A percentile compares a stretch with the other conserved stretches of the same genome.
Conservation (phyloP, 2,888 invertebrate species). For the Polydrusus cervinus region DNA sequence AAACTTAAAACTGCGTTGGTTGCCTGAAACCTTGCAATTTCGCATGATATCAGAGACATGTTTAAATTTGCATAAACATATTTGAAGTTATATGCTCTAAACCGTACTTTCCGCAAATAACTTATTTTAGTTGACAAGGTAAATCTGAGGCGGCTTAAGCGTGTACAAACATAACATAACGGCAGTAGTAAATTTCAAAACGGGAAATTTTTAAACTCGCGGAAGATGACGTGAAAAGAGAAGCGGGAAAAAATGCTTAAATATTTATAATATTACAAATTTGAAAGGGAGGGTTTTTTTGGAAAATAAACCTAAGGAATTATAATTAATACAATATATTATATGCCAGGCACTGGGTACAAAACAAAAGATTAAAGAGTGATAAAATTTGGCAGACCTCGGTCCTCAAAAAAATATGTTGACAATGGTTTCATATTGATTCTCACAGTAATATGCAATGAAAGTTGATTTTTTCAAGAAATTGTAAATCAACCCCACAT, state of each 20-base stretch:
- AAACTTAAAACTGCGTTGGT: background rate
- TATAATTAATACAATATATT: no score
- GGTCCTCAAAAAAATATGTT: no score
- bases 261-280: background rate
- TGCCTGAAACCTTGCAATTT: background rate
- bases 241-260: background rate
- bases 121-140: conserved; percentile 24
- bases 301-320: no score
- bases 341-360: no score
- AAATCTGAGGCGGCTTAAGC: conserved; percentile 23
- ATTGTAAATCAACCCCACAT: no score
- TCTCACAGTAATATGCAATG: no score
- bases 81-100: conserved; percentile 8
- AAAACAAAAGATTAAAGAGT: no score
- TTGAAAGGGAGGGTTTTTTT: background rate
- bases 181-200: conserved; percentile 15
- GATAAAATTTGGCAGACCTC: no score
- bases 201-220: conserved; percentile 7
- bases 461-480: no score
- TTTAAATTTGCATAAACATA: conserved; percentile 14
- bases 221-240: conserved; percentile 4
- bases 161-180: conserved; percentile 20
- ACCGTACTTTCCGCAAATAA: conserved; percentile 17
- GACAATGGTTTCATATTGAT: no score
- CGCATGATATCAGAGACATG: conserved; percentile 6